Conservation (phyloP, 2,113 vertebrate species). For the Paramisgurnus dabryanus region DNA sequence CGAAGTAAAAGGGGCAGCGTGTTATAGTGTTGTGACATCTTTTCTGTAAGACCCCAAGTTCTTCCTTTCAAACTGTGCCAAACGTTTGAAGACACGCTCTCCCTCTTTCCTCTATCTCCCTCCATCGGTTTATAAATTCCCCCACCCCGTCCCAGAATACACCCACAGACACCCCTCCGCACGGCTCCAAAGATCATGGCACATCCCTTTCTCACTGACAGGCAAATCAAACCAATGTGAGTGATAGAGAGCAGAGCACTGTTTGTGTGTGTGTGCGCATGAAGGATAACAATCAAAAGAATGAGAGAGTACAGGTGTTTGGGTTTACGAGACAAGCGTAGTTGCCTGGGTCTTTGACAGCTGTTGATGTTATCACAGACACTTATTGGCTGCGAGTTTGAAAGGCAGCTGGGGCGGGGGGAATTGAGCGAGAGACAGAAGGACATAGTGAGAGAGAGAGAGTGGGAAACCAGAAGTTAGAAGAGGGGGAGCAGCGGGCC, state of each 20-base stretch:
- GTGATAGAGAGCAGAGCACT: slow-evolving; percentile 79
- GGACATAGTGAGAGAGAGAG: slow-evolving; percentile 31
- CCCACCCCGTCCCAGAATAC: slow-evolving; percentile 61
- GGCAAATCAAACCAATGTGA: slow-evolving; percentile 85
- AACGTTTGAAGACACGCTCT: slow-evolving; percentile 75
- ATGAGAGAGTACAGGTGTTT: slow-evolving; percentile 97
- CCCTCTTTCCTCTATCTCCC: slow-evolving; percentile 60
- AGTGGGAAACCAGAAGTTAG: slow-evolving; percentile 47
- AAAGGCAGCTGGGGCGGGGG: slow-evolving; percentile 45
- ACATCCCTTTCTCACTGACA: slow-evolving; percentile 80
- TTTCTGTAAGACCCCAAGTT: slow-evolving; percentile 65
- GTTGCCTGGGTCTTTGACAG: slow-evolving; percentile 87
- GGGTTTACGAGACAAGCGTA: slow-evolving; percentile 88
- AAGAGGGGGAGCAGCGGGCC: slow-evolving; percentile 73
- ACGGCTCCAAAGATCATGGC: slow-evolving; percentile 79
- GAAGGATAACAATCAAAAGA: slow-evolving; percentile 88
- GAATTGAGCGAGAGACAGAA: slow-evolving; percentile 3
- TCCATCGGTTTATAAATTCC: slow-evolving; percentile 87
- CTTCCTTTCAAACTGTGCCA: slow-evolving; percentile 77
- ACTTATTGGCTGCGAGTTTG: slow-evolving; percentile 84
- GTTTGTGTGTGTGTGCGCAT: slow-evolving; percentile 45
- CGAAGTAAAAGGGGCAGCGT: background rate
- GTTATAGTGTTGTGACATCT: slow-evolving; percentile 59
- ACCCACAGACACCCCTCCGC: slow-evolving; percentile 51
- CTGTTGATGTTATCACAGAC: slow-evolving; percentile 90